These are phyloP conservation scores for Nannoperca australis DNA, from an alignment of 2,797 vertebrate species.

Conservation along the genomic window DNA sequence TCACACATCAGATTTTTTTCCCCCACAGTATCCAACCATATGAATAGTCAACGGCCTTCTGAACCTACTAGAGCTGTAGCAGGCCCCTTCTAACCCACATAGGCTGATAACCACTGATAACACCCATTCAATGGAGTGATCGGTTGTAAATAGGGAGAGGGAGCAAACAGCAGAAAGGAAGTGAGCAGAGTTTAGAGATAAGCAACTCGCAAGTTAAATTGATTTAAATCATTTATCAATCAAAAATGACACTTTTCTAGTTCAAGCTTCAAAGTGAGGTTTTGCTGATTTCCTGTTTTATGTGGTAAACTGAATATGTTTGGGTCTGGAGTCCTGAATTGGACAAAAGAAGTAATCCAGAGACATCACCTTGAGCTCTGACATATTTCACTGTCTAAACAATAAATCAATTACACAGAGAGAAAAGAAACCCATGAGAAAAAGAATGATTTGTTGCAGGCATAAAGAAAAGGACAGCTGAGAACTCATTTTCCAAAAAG, in stretches of 20 bases:
- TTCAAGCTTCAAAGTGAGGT: not conserved
- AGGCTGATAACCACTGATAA: too few relatives aligned
- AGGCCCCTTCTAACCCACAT: too few relatives aligned
- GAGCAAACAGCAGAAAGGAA: not conserved
- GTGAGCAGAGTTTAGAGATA: not conserved
- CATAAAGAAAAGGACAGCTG: not conserved
- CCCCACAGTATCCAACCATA: too few relatives aligned
- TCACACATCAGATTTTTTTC: too few relatives aligned
- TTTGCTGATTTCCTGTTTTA: not conserved
- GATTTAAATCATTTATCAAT: not conserved
- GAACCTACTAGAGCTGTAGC: too few relatives aligned
- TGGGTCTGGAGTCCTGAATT: too few relatives aligned
- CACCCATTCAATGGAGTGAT: too few relatives aligned
- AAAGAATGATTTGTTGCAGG: not conserved
- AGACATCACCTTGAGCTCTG: not conserved
- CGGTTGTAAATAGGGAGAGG: not conserved
- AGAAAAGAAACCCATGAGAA: not conserved
- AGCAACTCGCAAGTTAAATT: accelerated
- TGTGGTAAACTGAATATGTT: not conserved
- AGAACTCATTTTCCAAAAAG: not conserved
- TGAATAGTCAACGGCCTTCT: too few relatives aligned
- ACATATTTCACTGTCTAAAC: not conserved
- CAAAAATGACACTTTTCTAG: not conserved
- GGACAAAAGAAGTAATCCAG: not conserved
- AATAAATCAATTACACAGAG: not conserved